phyloP scores from a whole-genome alignment of 2,113 vertebrate species.

The Syngnathus floridae region DNA sequence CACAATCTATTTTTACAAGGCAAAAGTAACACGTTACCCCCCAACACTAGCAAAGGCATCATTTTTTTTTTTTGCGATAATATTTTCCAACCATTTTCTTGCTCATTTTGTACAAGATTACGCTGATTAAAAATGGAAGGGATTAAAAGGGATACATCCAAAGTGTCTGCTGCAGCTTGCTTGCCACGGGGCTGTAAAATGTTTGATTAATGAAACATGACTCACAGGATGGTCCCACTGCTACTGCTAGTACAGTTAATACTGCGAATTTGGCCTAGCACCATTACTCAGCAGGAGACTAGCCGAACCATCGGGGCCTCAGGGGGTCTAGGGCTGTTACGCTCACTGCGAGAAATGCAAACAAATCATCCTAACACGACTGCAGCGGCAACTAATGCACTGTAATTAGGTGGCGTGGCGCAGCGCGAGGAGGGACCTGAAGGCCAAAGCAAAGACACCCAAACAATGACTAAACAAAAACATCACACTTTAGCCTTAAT shows the following conservation, averaged over 20 bases:
- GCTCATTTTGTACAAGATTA: slow-evolving; percentile 53
- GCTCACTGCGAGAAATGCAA: slow-evolving; percentile 40
- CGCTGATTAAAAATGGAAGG: slow-evolving; percentile 64
- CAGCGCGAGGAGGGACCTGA: slow-evolving; percentile 1
- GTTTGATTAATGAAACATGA: slow-evolving; percentile 69
- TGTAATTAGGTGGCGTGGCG: slow-evolving; percentile 23
- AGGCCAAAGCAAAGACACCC: background rate
- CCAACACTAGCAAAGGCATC: too few species aligned
- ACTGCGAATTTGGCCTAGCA: slow-evolving; percentile 50
- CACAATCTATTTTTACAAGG: background rate
- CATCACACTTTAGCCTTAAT: background rate
- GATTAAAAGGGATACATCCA: slow-evolving; percentile 57
- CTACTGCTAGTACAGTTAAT: slow-evolving; percentile 49
- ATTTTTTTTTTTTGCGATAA: slow-evolving; percentile 21
- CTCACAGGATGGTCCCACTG: slow-evolving; percentile 49
- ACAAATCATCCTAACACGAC: slow-evolving; percentile 36
- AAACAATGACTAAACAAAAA: slow-evolving; percentile 1
- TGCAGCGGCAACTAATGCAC: slow-evolving; percentile 19
- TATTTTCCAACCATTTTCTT: slow-evolving; percentile 37
- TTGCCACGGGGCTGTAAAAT: slow-evolving; percentile 51
- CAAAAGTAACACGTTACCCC: too few species aligned
- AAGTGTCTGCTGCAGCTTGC: slow-evolving; percentile 38
- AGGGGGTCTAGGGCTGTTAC: slow-evolving; percentile 22
- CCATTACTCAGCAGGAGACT: slow-evolving; percentile 62
- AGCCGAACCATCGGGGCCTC: slow-evolving; percentile 31